phyloP scores from a whole-genome alignment of 2,888 invertebrate genomes.

The Phalera bucephala region DNA sequence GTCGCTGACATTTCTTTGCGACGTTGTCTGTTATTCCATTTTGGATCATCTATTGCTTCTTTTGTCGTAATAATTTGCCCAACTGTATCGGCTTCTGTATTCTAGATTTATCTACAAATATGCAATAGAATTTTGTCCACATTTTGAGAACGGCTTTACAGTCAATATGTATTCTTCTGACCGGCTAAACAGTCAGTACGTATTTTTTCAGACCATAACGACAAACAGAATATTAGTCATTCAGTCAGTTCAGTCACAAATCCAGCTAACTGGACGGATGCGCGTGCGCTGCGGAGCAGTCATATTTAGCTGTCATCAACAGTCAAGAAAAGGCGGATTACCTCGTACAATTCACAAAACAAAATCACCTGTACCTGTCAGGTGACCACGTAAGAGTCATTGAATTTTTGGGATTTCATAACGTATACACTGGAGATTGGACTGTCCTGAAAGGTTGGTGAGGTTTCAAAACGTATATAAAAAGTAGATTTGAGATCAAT shows the following conservation, averaged over 20 bases:
- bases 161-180: too few species aligned
- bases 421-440: conserved; percentile 37
- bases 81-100: too few species aligned
- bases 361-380: background rate
- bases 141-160: too few species aligned
- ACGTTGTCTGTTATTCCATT: too few species aligned
- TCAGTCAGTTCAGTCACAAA: conserved; percentile 62
- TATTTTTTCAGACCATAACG: conserved; percentile 50
- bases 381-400: conserved; percentile 6
- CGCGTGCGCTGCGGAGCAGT: conserved; percentile 57
- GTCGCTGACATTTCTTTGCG: too few species aligned
- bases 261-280: conserved; percentile 57
- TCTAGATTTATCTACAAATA: too few species aligned
- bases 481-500: too few species aligned
- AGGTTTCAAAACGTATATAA: too few species aligned
- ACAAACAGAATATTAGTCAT: conserved; percentile 35
- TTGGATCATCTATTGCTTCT: too few species aligned
- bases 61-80: too few species aligned
- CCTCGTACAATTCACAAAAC: conserved; percentile 12
- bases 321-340: conserved; percentile 23
- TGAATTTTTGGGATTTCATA: conserved; percentile 44
- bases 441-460: conserved; percentile 51
- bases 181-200: too few species aligned
- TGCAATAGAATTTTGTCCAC: too few species aligned
- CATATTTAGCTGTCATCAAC: conserved; percentile 56